These are phyloP conservation scores for Andrena bucephala DNA, from an alignment of 2,888 invertebrate species.

Conservation along the genomic window DNA sequence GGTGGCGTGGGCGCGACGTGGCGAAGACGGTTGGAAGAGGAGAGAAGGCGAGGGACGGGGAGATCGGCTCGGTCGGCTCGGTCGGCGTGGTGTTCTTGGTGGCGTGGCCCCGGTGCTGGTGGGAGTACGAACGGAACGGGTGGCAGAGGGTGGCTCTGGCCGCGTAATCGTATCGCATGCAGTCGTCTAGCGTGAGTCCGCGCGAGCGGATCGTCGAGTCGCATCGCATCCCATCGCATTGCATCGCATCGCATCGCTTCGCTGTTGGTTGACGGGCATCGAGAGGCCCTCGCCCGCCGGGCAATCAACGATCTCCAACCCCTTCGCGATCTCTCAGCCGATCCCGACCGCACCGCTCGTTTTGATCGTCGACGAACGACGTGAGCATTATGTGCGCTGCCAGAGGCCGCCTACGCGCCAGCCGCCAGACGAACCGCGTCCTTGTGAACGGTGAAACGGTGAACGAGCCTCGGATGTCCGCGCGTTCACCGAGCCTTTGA, in stretches of 20 bases:
- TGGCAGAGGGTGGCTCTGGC: constrained; percentile 75
- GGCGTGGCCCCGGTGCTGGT: constrained; percentile 39
- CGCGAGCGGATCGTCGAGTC: constrained; percentile 72
- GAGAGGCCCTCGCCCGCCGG: constrained; percentile 5
- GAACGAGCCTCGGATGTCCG: constrained; percentile 56
- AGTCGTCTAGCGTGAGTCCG: constrained; percentile 83
- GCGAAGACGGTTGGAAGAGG: neutral
- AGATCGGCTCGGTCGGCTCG: constrained; percentile 15
- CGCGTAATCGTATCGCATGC: constrained; percentile 82
- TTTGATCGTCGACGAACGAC: constrained; percentile 25
- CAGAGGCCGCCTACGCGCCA: constrained; percentile 68
- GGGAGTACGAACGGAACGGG: constrained; percentile 54
- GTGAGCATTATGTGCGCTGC: constrained; percentile 75
- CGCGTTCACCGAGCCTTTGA: constrained; percentile 71
- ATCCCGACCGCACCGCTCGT: constrained; percentile 6
- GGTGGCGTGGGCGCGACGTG: neutral
- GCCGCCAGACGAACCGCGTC: constrained; percentile 59
- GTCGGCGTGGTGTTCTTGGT: constrained; percentile 30
- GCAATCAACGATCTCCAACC: neutral
- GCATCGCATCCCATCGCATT: constrained; percentile 13
- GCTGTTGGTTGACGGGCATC: constrained; percentile 21
- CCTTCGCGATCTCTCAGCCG: constrained; percentile 6
- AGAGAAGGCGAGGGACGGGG: constrained; percentile 34
- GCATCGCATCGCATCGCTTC: too few species aligned
- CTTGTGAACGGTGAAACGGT: constrained; percentile 57